Evolutionary conservation across 2,888 invertebrate genomes (phyloP), one percentile per base, ranked within the genome.

Genomic region (Mamestra brassicae): DNA sequence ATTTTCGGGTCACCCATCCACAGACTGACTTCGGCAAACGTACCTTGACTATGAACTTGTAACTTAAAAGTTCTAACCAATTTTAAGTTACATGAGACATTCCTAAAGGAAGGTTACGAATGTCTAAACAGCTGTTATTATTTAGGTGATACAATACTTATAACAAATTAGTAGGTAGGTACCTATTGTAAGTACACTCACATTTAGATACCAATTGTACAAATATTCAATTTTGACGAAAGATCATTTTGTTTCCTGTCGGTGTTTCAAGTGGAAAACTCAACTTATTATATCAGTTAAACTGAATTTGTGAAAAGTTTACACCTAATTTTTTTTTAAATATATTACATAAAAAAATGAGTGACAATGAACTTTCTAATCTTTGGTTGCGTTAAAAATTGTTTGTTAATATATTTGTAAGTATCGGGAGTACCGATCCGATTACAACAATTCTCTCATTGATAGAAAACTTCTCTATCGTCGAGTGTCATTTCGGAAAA

Each of bases 141-240:
- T 36, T 63, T 11, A 64, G 3, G 3, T 64, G 26, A 36, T 13
- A n/a, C 61, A 52, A 38, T 11, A 66, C 15, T 55, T 50, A 66
- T 62, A 13, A 13, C 26, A 26, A 26, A 26, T 26, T 26, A 26
- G 26, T 26, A 34, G 62, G 47, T 50, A 54, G 6, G n/a, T 42
- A 61, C 5, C 4, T 42, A 42, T 52, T 36, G 3, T 74, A 58
- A 47, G 26, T 38, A 60, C 58, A 55, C 38, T 58, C 47, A 36
- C 13, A 52, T 36, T 34, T 1, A 47, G 47, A 1, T 34, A 34
- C 4, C 78, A 78, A 17, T 54, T 78, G 78, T 47, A 10, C 38
- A 67, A 66, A 72, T 54, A 58, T 26, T 68, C 8, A 68, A 68
- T 67, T 50, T 73, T 78, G 67, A 63, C 34, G 1, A 42, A n/a